Percentiles rank a stretch among this genome's conserved stretches.
Conservation (phyloP, 2,888 invertebrate genomes). For the Aethes cnicana region DNA sequence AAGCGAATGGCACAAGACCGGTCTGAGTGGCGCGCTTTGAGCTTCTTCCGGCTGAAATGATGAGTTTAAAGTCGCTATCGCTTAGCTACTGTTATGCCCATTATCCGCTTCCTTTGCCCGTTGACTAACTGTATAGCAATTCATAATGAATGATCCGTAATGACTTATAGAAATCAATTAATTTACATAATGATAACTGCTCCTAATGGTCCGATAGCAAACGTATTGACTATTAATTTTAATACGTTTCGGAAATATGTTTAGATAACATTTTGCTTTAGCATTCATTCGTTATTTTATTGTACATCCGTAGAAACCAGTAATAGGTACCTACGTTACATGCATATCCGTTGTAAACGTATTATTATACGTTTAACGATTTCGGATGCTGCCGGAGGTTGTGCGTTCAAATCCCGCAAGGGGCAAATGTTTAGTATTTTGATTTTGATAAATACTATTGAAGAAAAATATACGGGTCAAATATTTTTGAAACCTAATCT, state of each 20-base stretch:
- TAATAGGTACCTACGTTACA: too few relatives aligned
- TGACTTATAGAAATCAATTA: conserved; percentile 14
- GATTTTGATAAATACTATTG: too few relatives aligned
- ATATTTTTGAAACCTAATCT: too few relatives aligned
- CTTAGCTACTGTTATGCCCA: conserved; percentile 40
- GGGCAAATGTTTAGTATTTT: too few relatives aligned
- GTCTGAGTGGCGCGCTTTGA: too few relatives aligned
- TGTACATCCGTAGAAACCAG: background rate
- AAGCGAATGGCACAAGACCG: too few relatives aligned
- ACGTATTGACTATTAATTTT: conserved; percentile 1
- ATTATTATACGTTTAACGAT: background rate
- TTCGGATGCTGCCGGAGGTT: background rate
- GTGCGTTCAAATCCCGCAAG: too few relatives aligned
- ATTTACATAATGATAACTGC: conserved; percentile 10
- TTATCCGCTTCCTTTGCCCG: conserved; percentile 39
- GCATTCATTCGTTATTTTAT: too few relatives aligned
- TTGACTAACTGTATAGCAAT: conserved; percentile 18
- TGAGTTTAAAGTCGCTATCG: conserved; percentile 3
- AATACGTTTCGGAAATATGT: conserved; percentile 3
- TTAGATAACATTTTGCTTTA: background rate
- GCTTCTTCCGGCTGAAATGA: too few relatives aligned
- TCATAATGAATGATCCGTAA: conserved; percentile 4
- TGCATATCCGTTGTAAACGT: background rate
- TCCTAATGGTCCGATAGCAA: conserved; percentile 1
- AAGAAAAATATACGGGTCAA: too few relatives aligned